Evolutionary conservation across 2,113 vertebrate species (phyloP).

Genomic region (Poicephalus gulielmi): DNA sequence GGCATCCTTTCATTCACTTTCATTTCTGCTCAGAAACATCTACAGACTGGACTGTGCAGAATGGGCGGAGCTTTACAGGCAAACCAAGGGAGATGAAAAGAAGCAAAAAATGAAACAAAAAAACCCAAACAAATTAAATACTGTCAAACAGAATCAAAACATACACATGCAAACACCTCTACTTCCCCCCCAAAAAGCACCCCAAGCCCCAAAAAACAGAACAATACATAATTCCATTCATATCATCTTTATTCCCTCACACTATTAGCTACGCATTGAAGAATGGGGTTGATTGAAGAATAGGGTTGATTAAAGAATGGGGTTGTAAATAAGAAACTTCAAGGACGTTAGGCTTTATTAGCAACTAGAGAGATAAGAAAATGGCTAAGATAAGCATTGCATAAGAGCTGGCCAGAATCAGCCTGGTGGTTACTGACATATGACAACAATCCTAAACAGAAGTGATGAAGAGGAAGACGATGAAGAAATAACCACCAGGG

Average conservation of each 20-base stretch:
- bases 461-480: no score
- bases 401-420: no score
- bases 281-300: no score
- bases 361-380: no score
- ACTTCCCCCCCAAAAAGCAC: neutral
- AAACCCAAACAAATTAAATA: neutral
- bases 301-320: no score
- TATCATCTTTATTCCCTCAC: neutral
- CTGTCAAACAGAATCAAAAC: neutral
- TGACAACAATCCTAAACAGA: no score
- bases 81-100: neutral
- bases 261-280: neutral
- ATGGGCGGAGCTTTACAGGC: neutral
- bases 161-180: neutral
- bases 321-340: no score
- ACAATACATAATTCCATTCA: neutral
- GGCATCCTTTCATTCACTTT: conserved; percentile 3
- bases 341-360: no score
- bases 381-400: no score
- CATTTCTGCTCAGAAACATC: neutral
- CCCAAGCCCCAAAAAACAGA: neutral
- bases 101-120: neutral
- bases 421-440: no score
- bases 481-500: no score
- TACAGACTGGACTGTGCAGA: neutral